Conservation (phyloP, 2,797 vertebrate species). For the Brotogeris chrysoptera region DNA sequence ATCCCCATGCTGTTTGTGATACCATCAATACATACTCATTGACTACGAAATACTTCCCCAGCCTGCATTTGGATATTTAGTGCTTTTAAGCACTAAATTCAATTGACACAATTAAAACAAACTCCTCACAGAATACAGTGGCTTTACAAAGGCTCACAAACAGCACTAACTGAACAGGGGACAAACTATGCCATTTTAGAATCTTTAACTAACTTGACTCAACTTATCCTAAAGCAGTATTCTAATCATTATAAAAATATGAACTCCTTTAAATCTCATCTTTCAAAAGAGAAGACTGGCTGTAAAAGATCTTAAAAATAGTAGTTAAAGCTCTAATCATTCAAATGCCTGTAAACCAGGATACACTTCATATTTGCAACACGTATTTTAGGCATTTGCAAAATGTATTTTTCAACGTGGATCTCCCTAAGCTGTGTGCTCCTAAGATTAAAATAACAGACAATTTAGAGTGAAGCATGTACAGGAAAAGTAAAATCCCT, state of each 20-base stretch:
- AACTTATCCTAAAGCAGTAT: background rate
- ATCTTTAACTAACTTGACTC: background rate
- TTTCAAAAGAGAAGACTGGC: background rate
- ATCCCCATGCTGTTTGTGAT: background rate
- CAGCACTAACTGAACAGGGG: background rate
- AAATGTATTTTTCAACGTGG: background rate
- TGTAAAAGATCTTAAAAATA: background rate
- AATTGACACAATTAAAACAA: background rate
- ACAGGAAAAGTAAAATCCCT: constrained; percentile 44
- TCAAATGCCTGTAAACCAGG: background rate
- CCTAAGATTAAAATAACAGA: background rate
- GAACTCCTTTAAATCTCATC: background rate
- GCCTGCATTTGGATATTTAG: background rate
- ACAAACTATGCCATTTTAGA: background rate
- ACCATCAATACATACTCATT: background rate
- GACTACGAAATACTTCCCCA: background rate
- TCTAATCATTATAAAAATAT: background rate
- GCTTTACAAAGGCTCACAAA: background rate
- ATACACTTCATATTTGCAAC: background rate
- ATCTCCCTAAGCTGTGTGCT: background rate
- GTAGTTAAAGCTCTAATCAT: background rate
- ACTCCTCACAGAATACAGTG: background rate
- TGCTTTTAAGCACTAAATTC: background rate
- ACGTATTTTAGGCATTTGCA: background rate
- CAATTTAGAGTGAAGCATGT: background rate